These are phyloP conservation scores for Parotia lawesii DNA, from an alignment of 2,113 vertebrate species.

Conservation along the genomic window DNA sequence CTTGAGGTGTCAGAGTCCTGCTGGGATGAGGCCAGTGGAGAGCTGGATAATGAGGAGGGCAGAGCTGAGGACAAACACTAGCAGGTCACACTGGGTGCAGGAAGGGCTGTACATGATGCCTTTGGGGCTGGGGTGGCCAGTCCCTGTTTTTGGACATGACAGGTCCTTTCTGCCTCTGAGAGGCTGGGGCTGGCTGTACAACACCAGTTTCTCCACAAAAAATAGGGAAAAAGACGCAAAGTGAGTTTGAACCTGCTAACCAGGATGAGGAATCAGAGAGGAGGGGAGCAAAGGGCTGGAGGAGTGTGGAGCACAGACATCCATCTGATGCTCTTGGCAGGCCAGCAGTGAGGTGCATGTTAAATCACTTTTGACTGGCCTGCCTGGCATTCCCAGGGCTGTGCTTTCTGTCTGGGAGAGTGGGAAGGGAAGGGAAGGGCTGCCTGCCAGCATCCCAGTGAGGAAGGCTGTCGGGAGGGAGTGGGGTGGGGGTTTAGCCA, in stretches of 20 bases:
- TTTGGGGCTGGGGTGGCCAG: neutral
- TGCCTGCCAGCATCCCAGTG: neutral
- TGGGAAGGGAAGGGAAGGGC: neutral
- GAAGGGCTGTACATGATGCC: neutral
- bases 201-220: neutral
- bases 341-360: neutral
- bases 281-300: neutral
- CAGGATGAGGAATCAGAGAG: fast-evolving
- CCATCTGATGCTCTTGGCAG: neutral
- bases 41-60: neutral
- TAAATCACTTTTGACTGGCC: neutral
- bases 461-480: neutral
- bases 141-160: neutral
- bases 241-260: neutral
- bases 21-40: neutral
- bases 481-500: neutral
- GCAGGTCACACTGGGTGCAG: fast-evolving
- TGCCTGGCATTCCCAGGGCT: neutral
- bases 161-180: neutral
- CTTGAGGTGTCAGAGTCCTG: neutral
- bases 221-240: neutral
- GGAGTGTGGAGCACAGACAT: neutral
- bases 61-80: neutral
- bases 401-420: fast-evolving
- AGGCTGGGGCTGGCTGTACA: neutral